Evolutionary conservation across 2,888 invertebrate genomes (phyloP).

Genomic region (Sarcophaga subvicina): DNA sequence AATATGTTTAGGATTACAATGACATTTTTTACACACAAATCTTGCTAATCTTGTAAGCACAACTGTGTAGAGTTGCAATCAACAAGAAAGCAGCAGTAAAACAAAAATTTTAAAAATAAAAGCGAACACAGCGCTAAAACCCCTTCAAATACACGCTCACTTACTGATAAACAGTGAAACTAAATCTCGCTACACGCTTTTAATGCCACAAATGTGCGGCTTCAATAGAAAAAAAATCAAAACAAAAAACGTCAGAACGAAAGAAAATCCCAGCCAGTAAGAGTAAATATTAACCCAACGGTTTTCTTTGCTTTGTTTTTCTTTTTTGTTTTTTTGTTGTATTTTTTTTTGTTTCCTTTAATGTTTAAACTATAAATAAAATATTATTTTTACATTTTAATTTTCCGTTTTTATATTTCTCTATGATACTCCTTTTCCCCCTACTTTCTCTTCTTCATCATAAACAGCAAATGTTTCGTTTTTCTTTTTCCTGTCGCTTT

Average conservation of each 20-base stretch:
- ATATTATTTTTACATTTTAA: constrained; percentile 63
- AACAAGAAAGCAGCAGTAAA: too few relatives aligned
- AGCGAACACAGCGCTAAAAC: constrained; percentile 7
- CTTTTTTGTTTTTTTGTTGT: constrained; percentile 22
- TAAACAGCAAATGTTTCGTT: not conserved
- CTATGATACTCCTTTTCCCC: not conserved
- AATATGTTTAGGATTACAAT: too few relatives aligned
- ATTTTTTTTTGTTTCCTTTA: too few relatives aligned
- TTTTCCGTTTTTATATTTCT: constrained; percentile 58
- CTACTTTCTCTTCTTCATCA: too few relatives aligned
- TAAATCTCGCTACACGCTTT: constrained; percentile 49
- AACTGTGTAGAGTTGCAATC: too few relatives aligned
- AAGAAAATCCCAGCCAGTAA: not conserved
- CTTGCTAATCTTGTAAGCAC: too few relatives aligned
- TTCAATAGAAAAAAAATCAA: not conserved
- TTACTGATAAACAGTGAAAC: not conserved
- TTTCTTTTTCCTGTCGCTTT: constrained; percentile 14
- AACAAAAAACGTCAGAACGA: not conserved
- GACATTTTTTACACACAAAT: too few relatives aligned
- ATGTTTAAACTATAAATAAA: constrained; percentile 39
- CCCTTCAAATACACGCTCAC: not conserved
- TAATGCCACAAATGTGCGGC: constrained; percentile 58
- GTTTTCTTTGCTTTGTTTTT: not conserved
- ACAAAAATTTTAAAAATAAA: constrained; percentile 3
- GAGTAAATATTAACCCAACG: too few relatives aligned